Percentiles rank a stretch among this genome's conserved stretches.
These are phyloP conservation scores for Orussus abietinus DNA, from an alignment of 1,140 invertebrate genomes.

Conservation along the genomic window DNA sequence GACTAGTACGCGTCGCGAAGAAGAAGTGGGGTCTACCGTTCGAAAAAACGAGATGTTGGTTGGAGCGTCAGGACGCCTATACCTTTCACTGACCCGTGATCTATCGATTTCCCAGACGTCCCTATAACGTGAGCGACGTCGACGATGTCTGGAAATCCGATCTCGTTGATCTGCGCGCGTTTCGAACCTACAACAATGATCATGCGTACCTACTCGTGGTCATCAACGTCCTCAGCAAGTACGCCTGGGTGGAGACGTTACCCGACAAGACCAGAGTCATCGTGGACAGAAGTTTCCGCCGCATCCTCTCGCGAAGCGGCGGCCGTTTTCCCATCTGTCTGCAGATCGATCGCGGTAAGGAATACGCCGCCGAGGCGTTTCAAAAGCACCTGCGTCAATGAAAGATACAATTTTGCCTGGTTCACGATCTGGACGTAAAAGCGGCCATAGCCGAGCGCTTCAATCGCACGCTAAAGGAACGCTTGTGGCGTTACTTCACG, in stretches of 20 bases:
- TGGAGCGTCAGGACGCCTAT: constrained; percentile 12
- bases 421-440: too few species aligned
- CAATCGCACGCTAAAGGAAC: too few species aligned
- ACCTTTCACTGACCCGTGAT: constrained; percentile 5
- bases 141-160: constrained; percentile 17
- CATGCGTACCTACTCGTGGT: constrained; percentile 7
- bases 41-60: too few species aligned
- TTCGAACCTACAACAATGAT: constrained; percentile 7
- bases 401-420: constrained; percentile 1
- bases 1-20: too few species aligned
- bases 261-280: constrained; percentile 8
- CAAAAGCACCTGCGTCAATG: neutral
- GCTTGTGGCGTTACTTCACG: too few species aligned
- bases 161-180: constrained; percentile 8
- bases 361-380: neutral
- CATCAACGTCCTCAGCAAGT: constrained; percentile 16
- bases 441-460: too few species aligned
- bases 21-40: too few species aligned
- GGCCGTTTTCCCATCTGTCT: neutral
- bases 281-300: too few species aligned
- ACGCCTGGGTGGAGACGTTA: constrained; percentile 16
- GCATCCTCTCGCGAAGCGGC: neutral
- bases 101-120: constrained; percentile 10
- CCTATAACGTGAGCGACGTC: constrained; percentile 12
- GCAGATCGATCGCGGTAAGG: neutral